Conservation (phyloP, 2,797 vertebrate species). For the Sebastes kiyomatsui region DNA sequence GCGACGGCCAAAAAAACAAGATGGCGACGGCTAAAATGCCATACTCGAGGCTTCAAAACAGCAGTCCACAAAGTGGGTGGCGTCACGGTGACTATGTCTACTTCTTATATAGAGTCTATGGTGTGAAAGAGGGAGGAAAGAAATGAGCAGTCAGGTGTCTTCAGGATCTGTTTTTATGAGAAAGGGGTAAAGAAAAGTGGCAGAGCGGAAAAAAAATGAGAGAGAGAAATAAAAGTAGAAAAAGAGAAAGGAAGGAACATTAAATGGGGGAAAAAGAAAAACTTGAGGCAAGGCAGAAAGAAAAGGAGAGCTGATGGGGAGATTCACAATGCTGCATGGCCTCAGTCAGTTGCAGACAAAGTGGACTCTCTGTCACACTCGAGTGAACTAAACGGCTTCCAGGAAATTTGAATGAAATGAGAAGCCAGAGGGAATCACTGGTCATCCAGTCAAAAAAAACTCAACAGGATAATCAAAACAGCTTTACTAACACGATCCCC, state of each 20-base stretch:
- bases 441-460: neutral
- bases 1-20: too few species aligned
- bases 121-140: neutral
- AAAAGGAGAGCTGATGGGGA: neutral
- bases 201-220: neutral
- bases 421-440: neutral
- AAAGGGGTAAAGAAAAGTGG: neutral
- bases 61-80: too few species aligned
- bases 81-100: neutral
- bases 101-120: neutral
- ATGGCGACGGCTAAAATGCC: too few species aligned
- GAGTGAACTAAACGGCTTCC: neutral
- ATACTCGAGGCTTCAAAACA: too few species aligned
- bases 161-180: neutral
- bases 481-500: neutral
- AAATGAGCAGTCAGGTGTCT: neutral
- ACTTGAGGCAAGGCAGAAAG: neutral
- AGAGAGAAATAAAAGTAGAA: neutral
- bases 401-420: conserved; percentile 21
- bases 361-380: conserved; percentile 28
- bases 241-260: neutral
- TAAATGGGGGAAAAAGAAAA: neutral
- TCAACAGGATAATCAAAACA: neutral
- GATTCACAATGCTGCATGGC: neutral
- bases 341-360: conserved; percentile 6